phyloP scores from a whole-genome alignment of 2,888 invertebrate genomes.

The Boloria euphrosyne region DNA sequence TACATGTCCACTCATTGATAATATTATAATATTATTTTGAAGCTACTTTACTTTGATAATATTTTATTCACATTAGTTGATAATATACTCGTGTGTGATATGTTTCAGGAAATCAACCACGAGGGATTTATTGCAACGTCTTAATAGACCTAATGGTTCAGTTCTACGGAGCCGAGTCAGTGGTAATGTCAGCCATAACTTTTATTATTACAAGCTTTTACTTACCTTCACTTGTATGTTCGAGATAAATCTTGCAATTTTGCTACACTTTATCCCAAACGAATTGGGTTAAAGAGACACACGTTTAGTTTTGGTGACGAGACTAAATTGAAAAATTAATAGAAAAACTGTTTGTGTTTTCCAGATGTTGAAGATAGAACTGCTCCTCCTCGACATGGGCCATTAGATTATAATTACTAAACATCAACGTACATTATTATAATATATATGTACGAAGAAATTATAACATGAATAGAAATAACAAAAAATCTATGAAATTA shows the following conservation, averaged over 20 bases:
- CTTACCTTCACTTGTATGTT: neutral
- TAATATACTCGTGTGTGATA: neutral
- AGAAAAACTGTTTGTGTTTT: neutral
- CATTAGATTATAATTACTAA: slow-evolving; percentile 26
- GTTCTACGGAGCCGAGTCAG: slow-evolving; percentile 15
- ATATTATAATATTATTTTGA: no score
- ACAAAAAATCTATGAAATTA: neutral
- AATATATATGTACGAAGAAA: neutral
- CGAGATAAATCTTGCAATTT: neutral
- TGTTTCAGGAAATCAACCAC: slow-evolving; percentile 18
- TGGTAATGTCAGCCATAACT: slow-evolving; percentile 6
- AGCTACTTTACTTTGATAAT: no score
- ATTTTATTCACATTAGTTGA: no score
- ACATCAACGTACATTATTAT: neutral
- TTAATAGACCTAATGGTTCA: slow-evolving; percentile 24
- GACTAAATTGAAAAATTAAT: no score
- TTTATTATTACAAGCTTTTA: slow-evolving; percentile 1
- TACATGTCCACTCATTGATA: no score
- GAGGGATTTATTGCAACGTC: slow-evolving; percentile 20
- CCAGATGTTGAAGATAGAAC: slow-evolving; percentile 36
- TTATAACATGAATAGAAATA: neutral
- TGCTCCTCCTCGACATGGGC: slow-evolving; percentile 28
- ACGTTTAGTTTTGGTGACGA: no score
- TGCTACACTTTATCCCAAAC: neutral
- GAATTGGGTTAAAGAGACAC: no score